Evolutionary conservation across 2,888 invertebrate genomes (phyloP), one percentile per base, ranked within the genome.

Genomic region (Clivina fossor): DNA sequence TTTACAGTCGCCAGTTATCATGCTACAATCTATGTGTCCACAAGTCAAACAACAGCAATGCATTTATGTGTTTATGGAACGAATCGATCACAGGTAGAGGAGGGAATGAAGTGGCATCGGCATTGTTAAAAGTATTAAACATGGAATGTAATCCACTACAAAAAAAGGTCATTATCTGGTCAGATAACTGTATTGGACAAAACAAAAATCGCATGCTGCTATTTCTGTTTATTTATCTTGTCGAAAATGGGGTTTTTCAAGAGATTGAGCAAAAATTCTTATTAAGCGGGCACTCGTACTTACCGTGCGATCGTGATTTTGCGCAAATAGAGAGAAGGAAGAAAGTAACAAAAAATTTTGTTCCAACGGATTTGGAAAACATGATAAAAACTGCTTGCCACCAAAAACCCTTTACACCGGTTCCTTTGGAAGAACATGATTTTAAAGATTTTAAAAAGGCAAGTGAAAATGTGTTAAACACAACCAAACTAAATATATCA

Each of bases 21-120:
- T 60, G 59, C 26, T 66, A 64, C 54, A 66, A 65, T 53, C 53
- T 65, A 13, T 58, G 61, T 22, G 44, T 67, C 32, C 64, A 65
- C 57, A 56, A 63, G 35, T 59, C 38, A 30, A 60, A 62, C 38
- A 58, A 47, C 9, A 49, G 58, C 16, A 32, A 58, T 19, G 57
- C 59, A 19, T 60, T 33, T 19, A 63, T 64, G 60, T 60, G 61
- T 33, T 58, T 59, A 40, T 63, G 62, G 61, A 38, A 60, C 43
- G 60, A 62, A 53, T 48, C 51, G 47, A 48, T 60, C 26, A 58
- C 56, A 33, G 57, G 56, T 15, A 56, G 63, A 56, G 60, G 62
- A 30, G 63, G 61, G n/a, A 63, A 61, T 47, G 57, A 61, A 46
- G 61, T 60, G 35, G 58, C 59, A 30, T 62, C 58, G 19, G 60